A percentile compares a stretch with the other conserved stretches of the same genome.
Conservation (phyloP, 2,113 vertebrate genomes). For the Dendropsophus ebraccatus region DNA sequence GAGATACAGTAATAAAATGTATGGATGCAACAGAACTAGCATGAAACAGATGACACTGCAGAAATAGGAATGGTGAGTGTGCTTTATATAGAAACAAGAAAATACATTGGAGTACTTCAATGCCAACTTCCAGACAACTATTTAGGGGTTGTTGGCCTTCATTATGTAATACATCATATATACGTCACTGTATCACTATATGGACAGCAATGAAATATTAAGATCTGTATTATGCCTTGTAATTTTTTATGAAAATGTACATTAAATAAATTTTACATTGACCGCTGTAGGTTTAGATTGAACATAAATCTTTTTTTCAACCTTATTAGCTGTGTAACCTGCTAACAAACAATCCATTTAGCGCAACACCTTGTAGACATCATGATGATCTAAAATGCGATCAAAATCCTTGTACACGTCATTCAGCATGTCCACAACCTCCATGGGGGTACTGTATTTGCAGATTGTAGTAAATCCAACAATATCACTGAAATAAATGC, state of each 20-base stretch:
- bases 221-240: neutral
- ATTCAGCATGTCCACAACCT: conserved; percentile 98
- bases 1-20: too few relatives aligned
- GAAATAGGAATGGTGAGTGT: too few relatives aligned
- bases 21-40: too few relatives aligned
- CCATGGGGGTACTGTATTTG: conserved; percentile 97
- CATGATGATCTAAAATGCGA: conserved; percentile 92
- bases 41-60: too few relatives aligned
- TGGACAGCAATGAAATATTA: too few relatives aligned
- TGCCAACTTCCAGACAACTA: too few relatives aligned
- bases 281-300: neutral
- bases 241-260: neutral
- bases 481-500: conserved; percentile 97
- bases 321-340: neutral
- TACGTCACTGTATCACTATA: too few relatives aligned
- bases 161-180: too few relatives aligned
- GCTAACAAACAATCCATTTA: neutral
- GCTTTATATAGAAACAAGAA: too few relatives aligned
- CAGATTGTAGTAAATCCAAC: conserved; percentile 97
- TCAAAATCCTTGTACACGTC: conserved; percentile 97
- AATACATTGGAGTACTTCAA: too few relatives aligned
- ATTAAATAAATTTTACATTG: neutral
- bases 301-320: neutral
- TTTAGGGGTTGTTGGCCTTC: too few relatives aligned
- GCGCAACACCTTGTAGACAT: conserved; percentile 94